A percentile compares a stretch with the other conserved stretches of the same genome.
Evolutionary conservation across 2,797 vertebrate species (phyloP).

Genomic region (Lindbergichthys nudifrons): DNA sequence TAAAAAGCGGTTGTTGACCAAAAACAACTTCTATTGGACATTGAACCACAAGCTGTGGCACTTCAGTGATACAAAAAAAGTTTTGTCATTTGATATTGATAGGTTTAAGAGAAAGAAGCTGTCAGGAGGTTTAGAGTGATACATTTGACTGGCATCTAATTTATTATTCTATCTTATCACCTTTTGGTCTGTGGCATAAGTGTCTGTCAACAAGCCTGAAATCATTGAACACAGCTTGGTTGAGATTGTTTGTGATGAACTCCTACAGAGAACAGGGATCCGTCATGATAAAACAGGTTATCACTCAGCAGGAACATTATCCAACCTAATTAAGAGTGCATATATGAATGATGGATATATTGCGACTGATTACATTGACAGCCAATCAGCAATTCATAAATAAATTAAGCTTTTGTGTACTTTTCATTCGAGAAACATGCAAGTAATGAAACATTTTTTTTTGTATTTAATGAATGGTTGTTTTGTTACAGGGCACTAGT

Average conservation of each 20-base stretch:
- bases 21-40: not conserved
- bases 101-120: not conserved
- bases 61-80: not conserved
- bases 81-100: not conserved
- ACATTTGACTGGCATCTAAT: conserved; percentile 22
- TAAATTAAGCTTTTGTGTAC: conserved; percentile 32
- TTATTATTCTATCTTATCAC: conserved; percentile 3
- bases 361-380: conserved; percentile 33
- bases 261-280: conserved; percentile 33
- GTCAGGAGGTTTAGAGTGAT: conserved; percentile 6
- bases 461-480: not conserved
- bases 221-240: conserved; percentile 35
- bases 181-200: conserved; percentile 13
- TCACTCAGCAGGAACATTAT: conserved; percentile 44
- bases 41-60: too few relatives aligned
- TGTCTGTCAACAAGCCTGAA: conserved; percentile 21
- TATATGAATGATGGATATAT: conserved; percentile 33
- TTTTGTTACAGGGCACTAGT: not conserved
- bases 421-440: conserved; percentile 7
- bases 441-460: too few relatives aligned
- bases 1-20: too few relatives aligned
- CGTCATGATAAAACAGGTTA: conserved; percentile 43
- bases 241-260: conserved; percentile 26
- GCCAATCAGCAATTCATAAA: conserved; percentile 30
- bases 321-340: conserved; percentile 51